Percentiles rank a stretch among this genome's conserved stretches.
Evolutionary conservation across 2,113 vertebrate genomes (phyloP).

Genomic region (Sula dactylatra): DNA sequence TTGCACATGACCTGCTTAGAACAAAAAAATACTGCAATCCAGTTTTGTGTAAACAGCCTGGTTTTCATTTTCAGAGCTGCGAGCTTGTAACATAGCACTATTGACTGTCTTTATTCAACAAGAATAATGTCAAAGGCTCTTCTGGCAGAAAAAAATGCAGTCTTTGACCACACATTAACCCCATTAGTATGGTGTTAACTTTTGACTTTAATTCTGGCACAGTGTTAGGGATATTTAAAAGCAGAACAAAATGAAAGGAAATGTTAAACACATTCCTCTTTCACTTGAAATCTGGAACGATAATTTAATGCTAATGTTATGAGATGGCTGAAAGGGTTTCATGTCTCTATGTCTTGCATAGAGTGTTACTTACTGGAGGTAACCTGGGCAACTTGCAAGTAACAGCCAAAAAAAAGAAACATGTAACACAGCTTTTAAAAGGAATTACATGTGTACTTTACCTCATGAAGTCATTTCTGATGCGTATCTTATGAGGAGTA

Average conservation of each 20-base stretch:
- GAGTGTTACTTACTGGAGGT: not conserved
- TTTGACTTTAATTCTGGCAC: conserved; percentile 46
- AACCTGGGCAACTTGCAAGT: not conserved
- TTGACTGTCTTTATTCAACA: not conserved
- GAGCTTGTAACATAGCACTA: not conserved
- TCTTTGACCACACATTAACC: conserved; percentile 60
- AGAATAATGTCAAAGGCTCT: conserved; percentile 33
- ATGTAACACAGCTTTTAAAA: conserved; percentile 25
- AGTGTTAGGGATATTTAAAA: conserved; percentile 45
- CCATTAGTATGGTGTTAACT: conserved; percentile 56
- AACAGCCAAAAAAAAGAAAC: conserved; percentile 5
- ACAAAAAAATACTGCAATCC: not conserved
- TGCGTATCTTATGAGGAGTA: conserved; percentile 7
- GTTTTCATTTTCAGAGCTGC: not conserved
- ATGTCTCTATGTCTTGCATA: not conserved
- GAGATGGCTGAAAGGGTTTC: not conserved
- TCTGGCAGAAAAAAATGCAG: conserved; percentile 34
- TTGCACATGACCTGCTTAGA: not conserved
- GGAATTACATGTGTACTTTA: conserved; percentile 22
- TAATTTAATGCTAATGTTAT: conserved; percentile 17
- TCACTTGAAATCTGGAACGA: not conserved
- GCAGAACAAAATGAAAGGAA: conserved; percentile 45
- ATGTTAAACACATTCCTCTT: conserved; percentile 7
- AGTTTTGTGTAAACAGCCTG: not conserved
- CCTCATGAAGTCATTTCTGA: not conserved